Conservation (phyloP, 2,797 vertebrate species). For the Merluccius polli region DNA sequence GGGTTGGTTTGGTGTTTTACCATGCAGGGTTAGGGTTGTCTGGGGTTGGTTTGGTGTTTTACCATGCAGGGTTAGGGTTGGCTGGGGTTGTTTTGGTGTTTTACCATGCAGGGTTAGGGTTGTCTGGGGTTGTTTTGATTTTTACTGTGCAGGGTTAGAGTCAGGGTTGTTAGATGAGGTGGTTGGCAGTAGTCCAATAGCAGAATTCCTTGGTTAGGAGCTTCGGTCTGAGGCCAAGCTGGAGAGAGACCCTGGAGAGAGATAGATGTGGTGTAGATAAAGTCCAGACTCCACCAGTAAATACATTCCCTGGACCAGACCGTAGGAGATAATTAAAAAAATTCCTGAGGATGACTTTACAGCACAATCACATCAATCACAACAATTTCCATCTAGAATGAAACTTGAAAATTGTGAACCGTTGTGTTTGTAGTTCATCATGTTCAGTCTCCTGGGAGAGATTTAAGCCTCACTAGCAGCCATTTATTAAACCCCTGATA, state of each 20-base stretch:
- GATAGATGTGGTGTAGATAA: not conserved
- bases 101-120: constrained; percentile 3
- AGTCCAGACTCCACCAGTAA: not conserved
- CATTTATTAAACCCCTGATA: not conserved
- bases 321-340: not conserved
- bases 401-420: too few relatives aligned
- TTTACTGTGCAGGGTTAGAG: not conserved
- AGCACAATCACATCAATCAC: too few relatives aligned
- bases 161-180: not conserved
- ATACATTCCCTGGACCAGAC: not conserved
- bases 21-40: too few relatives aligned
- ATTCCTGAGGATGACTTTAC: not conserved
- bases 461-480: not conserved
- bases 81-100: constrained; percentile 7
- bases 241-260: not conserved
- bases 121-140: constrained; percentile 8
- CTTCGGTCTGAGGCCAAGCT: too few relatives aligned
- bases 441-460: not conserved
- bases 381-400: too few relatives aligned
- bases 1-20: not conserved
- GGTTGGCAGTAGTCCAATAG: not conserved
- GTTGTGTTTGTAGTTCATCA: not conserved
- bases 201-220: not conserved
- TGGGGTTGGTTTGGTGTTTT: not conserved
- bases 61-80: constrained; percentile 19